Base-by-base conservation (phyloP, 2,113 vertebrate species). In the Cacatua alba region DNA sequence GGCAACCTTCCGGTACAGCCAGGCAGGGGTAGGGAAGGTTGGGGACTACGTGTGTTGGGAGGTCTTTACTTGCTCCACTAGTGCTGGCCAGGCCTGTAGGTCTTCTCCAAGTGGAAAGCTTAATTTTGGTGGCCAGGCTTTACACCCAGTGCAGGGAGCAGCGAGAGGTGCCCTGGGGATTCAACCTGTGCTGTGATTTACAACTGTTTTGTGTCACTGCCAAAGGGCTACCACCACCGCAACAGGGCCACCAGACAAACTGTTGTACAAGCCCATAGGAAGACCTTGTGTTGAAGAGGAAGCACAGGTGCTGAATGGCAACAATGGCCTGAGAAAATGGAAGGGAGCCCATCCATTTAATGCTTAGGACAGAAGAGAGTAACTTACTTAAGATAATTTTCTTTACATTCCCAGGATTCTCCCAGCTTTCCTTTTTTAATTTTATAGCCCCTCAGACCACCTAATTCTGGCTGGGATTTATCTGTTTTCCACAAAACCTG, bases 351-450 rank as follows among this genome's bases (percentile, higher is more conserved):
- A 4, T 37, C 18, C 26, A 14, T 71, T 85, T 59, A 71, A 39
- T 0, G 0, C 5, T 77, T 37, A n/a, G 83, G n/a, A 44, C 82
- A 10, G 26, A 81, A 53, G 14, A 59, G 8, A 64, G 51, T 71
- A 46, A 81, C 39, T 7, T 55, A 26, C 28, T 46, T 33, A 18
- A 55, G 57, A 17, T 11, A 90, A 60, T 68, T 88, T 83, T 70
- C 8, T 67, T 87, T 64, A 41, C 29, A 48, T 23, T 2, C 12
- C 29, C 33, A 76, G 43, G 28, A 91, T 37, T 52, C 20, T 77
- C 43, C 23, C 57, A 62, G 26, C 9, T 75, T 81, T 35, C 57
- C 33, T 35, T 68, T 81, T n/a, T 23, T 77, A 46, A 60, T 75
- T 55, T 44, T 10, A 29, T 43, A 39, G 23, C 20, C 20, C 41